Evolutionary conservation across 2,797 vertebrate species (phyloP).

Genomic region (Dermochelys coriacea): DNA sequence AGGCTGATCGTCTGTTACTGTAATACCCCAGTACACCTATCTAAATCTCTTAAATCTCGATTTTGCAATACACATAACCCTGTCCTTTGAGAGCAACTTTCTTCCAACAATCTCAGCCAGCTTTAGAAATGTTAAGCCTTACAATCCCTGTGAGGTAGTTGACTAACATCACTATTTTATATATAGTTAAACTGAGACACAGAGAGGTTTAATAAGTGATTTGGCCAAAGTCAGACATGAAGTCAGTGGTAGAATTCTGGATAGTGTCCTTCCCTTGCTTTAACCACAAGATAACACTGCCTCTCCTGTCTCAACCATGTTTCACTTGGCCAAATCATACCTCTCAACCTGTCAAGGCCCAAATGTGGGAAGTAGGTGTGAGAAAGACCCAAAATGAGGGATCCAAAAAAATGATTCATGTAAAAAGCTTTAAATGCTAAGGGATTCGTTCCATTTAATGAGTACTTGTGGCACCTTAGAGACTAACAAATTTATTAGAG

Average conservation of each 20-base stretch:
- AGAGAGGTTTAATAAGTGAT: fast-evolving
- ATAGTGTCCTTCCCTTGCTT: neutral
- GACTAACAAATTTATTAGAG: no score
- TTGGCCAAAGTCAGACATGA: neutral
- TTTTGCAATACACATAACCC: neutral
- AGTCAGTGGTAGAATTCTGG: neutral
- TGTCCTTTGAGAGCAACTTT: neutral
- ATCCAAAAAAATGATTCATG: neutral
- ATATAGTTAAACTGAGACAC: neutral
- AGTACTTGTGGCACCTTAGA: no score
- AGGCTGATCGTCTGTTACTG: slow-evolving; percentile 34
- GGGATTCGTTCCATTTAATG: neutral
- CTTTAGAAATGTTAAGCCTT: neutral
- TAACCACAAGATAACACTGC: neutral
- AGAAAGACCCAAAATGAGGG: fast-evolving
- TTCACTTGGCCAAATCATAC: neutral
- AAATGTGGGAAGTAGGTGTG: neutral
- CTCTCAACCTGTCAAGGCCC: neutral
- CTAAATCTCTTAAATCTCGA: slow-evolving; percentile 14
- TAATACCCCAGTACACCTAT: neutral
- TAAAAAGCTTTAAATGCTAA: neutral
- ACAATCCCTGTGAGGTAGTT: neutral
- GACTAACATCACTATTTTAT: neutral
- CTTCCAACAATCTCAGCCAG: fast-evolving
- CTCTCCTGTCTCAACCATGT: neutral